Evolutionary conservation across 2,797 vertebrate species (phyloP).

Genomic region (Scolopax bukidnonensis): DNA sequence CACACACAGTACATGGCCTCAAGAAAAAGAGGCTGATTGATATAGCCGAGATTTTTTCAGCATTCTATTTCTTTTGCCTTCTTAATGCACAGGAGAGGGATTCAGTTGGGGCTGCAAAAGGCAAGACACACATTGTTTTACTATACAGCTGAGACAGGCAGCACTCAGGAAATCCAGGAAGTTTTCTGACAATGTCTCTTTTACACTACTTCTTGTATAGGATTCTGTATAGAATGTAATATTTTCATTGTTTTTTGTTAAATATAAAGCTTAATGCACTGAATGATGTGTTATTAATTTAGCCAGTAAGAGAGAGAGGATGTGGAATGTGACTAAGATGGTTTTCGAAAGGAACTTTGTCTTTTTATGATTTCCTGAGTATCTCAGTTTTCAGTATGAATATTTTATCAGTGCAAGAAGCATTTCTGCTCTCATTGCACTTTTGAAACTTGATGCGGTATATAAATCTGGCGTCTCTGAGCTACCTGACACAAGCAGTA

Average conservation of each 20-base stretch:
- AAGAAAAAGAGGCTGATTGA: background rate
- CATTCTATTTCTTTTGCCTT: background rate
- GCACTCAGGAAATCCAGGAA: background rate
- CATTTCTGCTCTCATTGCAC: background rate
- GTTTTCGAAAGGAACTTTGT: background rate
- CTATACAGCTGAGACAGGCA: background rate
- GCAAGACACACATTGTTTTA: background rate
- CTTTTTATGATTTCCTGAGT: conserved; percentile 1
- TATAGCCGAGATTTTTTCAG: background rate
- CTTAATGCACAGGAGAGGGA: background rate
- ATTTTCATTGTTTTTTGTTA: background rate
- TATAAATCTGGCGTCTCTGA: background rate
- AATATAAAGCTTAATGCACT: background rate
- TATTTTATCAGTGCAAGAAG: background rate
- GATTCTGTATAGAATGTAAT: background rate
- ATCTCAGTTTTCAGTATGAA: background rate
- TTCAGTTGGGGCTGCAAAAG: background rate
- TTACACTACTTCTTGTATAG: background rate
- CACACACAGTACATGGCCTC: background rate
- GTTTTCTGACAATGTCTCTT: background rate
- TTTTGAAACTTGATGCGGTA: background rate
- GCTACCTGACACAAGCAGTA: background rate
- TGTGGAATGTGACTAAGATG: background rate
- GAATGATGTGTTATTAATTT: background rate
- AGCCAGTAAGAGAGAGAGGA: background rate